Percentiles rank a stretch among this genome's conserved stretches.
phyloP scores from a whole-genome alignment of 1,140 invertebrate genomes.

The Aphelinus atriplicis region DNA sequence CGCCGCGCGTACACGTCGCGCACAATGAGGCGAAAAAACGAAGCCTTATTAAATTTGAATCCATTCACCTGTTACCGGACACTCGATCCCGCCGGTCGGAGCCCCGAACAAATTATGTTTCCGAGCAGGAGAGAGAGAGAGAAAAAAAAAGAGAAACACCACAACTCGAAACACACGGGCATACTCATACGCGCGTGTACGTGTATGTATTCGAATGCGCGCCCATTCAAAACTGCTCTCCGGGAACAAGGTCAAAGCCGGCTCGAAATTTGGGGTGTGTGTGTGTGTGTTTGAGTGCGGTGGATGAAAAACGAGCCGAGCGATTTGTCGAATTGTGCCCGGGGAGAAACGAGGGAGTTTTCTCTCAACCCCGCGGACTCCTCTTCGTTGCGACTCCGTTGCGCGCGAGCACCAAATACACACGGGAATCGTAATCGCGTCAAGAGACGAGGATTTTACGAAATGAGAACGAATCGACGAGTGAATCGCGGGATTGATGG shows the following conservation, averaged over 20 bases:
- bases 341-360: background rate
- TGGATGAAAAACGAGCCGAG: background rate
- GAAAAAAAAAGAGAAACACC: no score
- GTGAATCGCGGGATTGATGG: no score
- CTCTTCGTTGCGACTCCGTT: no score
- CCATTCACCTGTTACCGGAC: slow-evolving; percentile 16
- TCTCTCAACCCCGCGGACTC: no score
- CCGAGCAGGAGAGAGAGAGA: background rate
- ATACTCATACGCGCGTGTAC: no score
- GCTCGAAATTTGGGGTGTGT: background rate
- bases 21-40: no score
- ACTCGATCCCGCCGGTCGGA: background rate
- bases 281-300: background rate
- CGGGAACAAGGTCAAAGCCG: slow-evolving; percentile 15
- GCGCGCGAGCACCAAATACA: no score
- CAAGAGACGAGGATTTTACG: no score
- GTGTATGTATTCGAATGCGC: no score
- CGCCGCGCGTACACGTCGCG: no score
- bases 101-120: background rate
- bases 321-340: slow-evolving; percentile 9
- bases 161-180: background rate
- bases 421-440: no score
- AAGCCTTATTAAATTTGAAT: background rate
- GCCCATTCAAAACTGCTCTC: slow-evolving; percentile 13
- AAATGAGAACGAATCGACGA: no score